Evolutionary conservation across 2,888 invertebrate species (phyloP).

Genomic region (Zaprionus obscuricornis): DNA sequence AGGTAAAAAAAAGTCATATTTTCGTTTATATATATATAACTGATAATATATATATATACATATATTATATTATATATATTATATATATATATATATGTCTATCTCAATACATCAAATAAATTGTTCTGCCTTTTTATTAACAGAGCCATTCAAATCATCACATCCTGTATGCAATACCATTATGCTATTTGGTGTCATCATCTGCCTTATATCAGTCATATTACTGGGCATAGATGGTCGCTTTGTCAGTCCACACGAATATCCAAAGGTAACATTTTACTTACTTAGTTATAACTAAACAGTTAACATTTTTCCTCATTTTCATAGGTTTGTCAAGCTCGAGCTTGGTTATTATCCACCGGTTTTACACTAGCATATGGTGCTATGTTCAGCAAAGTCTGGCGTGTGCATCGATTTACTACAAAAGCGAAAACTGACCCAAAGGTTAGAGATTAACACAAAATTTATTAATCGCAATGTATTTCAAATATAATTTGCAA

Average conservation of each 20-base stretch:
- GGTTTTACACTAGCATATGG: constrained; percentile 99
- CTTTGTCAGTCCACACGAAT: constrained; percentile 90
- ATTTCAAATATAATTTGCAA: not conserved
- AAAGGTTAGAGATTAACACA: constrained; percentile 85
- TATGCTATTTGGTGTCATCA: constrained; percentile 96
- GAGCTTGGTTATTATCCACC: constrained; percentile 95
- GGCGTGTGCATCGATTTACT: constrained; percentile 98
- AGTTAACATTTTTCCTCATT: constrained; percentile 49
- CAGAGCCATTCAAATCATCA: too few species aligned
- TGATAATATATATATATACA: not conserved
- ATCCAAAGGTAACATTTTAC: constrained; percentile 85
- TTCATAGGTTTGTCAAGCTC: constrained; percentile 91
- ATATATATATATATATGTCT: too few species aligned
- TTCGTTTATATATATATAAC: too few species aligned
- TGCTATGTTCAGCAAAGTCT: constrained; percentile 99
- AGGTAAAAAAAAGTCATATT: constrained; percentile 89
- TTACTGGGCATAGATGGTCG: constrained; percentile 94
- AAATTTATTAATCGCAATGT: not conserved
- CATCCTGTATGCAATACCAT: constrained; percentile 99
- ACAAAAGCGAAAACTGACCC: constrained; percentile 96
- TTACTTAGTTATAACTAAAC: constrained; percentile 1
- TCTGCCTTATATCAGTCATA: constrained; percentile 95
- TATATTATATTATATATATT: not conserved
- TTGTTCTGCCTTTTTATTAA: too few species aligned
- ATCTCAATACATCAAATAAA: too few species aligned